These are phyloP conservation scores for Cosmia trapezina DNA, from an alignment of 2,888 invertebrate species.

Conservation along the genomic window DNA sequence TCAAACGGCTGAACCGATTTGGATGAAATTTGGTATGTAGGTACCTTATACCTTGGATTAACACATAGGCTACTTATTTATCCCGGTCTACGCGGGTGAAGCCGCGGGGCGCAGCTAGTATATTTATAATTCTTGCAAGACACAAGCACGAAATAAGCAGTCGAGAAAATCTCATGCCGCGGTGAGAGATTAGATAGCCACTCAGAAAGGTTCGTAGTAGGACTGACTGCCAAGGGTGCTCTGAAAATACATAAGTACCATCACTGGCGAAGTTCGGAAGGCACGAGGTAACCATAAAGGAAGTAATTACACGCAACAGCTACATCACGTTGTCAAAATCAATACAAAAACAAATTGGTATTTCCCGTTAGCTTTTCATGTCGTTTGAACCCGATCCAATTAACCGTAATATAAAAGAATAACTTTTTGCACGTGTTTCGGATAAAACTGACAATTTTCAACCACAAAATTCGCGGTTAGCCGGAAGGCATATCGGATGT, in stretches of 20 bases:
- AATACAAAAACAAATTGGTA: conserved; percentile 51
- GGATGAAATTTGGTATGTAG: no score
- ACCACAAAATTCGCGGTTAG: not conserved
- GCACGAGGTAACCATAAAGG: conserved; percentile 13
- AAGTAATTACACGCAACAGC: conserved; percentile 28
- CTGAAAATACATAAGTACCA: conserved; percentile 26
- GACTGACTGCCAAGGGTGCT: conserved; percentile 23
- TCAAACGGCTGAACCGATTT: no score
- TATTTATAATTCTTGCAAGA: not conserved
- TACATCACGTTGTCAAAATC: conserved; percentile 36
- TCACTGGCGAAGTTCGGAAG: conserved; percentile 6
- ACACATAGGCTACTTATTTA: no score
- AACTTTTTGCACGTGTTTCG: conserved; percentile 23
- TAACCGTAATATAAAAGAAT: conserved; percentile 25
- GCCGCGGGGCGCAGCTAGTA: no score
- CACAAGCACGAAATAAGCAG: not conserved
- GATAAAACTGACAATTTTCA: not conserved
- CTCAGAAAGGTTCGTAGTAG: conserved; percentile 23
- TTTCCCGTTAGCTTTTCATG: conserved; percentile 34
- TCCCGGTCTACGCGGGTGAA: no score
- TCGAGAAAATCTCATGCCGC: not conserved
- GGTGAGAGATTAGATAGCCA: not conserved
- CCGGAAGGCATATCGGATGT: conserved; percentile 21
- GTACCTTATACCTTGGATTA: no score
- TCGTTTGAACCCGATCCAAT: conserved; percentile 33